Conservation (phyloP, 2,113 vertebrate genomes). For the Cyrtonyx montezumae region DNA sequence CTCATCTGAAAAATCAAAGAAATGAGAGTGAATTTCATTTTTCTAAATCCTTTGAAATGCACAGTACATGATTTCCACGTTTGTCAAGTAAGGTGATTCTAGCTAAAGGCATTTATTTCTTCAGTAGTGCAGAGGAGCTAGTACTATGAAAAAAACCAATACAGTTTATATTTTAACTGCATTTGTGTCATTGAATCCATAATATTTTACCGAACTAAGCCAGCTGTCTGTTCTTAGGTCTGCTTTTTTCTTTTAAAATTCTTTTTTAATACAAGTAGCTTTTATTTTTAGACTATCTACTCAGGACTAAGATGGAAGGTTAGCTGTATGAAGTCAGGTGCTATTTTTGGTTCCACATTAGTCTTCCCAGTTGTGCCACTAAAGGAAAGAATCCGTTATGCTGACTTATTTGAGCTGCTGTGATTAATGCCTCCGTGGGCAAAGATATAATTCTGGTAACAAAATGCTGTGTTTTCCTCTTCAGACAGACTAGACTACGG, state of each 20-base stretch:
- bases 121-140: background rate
- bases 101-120: background rate
- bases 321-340: slow-evolving; percentile 49
- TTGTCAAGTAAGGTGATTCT: background rate
- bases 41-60: background rate
- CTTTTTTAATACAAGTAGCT: background rate
- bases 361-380: background rate
- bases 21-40: background rate
- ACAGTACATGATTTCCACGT: background rate
- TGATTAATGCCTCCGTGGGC: background rate
- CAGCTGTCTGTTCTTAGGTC: background rate
- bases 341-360: slow-evolving; percentile 51
- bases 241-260: slow-evolving; percentile 8
- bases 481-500: background rate
- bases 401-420: background rate
- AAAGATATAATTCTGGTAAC: background rate
- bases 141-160: background rate
- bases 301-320: background rate
- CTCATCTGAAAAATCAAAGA: background rate
- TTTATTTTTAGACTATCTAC: slow-evolving; percentile 44
- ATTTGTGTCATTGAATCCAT: background rate
- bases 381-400: background rate
- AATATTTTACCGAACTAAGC: background rate
- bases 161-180: background rate
- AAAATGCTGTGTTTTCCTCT: background rate